Base-by-base conservation (phyloP, 2,888 invertebrate species). In the Criorhina ranunculi region DNA sequence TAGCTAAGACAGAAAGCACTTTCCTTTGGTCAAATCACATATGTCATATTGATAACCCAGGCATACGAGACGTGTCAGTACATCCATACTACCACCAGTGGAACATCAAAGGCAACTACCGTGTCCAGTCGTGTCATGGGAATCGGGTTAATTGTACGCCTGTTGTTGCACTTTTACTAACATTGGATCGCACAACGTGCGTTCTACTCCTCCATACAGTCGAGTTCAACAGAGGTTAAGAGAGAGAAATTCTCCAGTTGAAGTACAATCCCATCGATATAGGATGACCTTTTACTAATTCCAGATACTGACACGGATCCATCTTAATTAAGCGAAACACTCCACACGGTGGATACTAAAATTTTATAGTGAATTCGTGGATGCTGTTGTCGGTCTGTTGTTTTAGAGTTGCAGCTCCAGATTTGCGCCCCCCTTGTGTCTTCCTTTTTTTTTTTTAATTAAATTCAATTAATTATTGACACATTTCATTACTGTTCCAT, bases 391-490 rank as follows among this genome's bases (percentile, higher is more conserved):
- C n/a, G 3, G 4, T 42, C 12, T 42, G 42, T 5, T 12, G 40
- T 4, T 2, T 15, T 11, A 9, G 35, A 9, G 9, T 11, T 42
- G 19, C 19, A 7, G 8, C 17, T 42, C 35, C 37, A 59, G 42
- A 46, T n/a, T n/a, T 46, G 46, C 31, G n/a, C 19, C 40, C 40
- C 42, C 9, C 17, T 9, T 31, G 12, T 29, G 31, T 29, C 19
- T 24, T 42, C 6, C 44, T 37, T 11, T n/a, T 37, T 35, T 31
- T 49, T 69, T 85, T 88, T 89, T 89, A 90, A 90, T 90, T 90
- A 89, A 89, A 90, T 90, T 87, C 89, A 91, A 91, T 90, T 90
- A 90, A 90, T 90, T 91, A 90, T 90, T 90, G 89, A 91, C 90
- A 90, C 90, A 90, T 90, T 89, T 89, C 80, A 88, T 73, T 76